These are phyloP conservation scores for Meloidogyne floridensis DNA, from an alignment of 1,140 invertebrate genomes.

Conservation along the genomic window DNA sequence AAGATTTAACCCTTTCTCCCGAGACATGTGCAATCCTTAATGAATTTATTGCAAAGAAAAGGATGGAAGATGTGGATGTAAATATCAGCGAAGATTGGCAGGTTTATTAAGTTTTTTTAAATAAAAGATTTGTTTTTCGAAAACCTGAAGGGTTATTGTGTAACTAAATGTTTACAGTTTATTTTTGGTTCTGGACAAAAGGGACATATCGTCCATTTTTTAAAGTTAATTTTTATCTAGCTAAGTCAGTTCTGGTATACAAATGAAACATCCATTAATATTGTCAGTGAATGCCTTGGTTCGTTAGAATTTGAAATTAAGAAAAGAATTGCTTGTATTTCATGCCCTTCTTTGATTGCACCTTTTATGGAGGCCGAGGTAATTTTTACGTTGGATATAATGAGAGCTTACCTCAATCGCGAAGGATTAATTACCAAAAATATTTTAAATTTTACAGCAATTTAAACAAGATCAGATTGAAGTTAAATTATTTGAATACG, in stretches of 20 bases:
- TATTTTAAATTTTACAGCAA: slow-evolving; percentile 42
- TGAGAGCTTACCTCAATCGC: no score
- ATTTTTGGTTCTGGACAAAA: no score
- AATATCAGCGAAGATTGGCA: slow-evolving; percentile 72
- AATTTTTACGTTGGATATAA: neutral
- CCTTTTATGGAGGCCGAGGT: slow-evolving; percentile 67
- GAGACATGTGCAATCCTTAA: slow-evolving; percentile 78
- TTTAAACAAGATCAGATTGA: slow-evolving; percentile 65
- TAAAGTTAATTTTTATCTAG: slow-evolving; percentile 69
- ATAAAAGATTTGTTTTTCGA: no score
- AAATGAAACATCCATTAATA: slow-evolving; percentile 75
- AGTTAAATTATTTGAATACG: slow-evolving; percentile 76
- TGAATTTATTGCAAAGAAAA: slow-evolving; percentile 78
- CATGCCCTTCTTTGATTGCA: slow-evolving; percentile 83
- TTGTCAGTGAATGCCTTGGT: slow-evolving; percentile 65
- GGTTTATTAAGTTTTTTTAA: slow-evolving; percentile 74
- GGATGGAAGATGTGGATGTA: slow-evolving; percentile 70
- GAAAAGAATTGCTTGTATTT: slow-evolving; percentile 79
- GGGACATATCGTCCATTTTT: neutral
- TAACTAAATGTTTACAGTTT: no score
- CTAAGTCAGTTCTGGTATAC: slow-evolving; percentile 95
- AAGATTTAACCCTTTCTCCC: slow-evolving; percentile 12
- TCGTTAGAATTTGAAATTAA: slow-evolving; percentile 23
- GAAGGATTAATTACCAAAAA: neutral
- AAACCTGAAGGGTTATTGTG: no score